Evolutionary conservation across 1,140 invertebrate genomes (phyloP).

Genomic region (Araneus ventricosus): DNA sequence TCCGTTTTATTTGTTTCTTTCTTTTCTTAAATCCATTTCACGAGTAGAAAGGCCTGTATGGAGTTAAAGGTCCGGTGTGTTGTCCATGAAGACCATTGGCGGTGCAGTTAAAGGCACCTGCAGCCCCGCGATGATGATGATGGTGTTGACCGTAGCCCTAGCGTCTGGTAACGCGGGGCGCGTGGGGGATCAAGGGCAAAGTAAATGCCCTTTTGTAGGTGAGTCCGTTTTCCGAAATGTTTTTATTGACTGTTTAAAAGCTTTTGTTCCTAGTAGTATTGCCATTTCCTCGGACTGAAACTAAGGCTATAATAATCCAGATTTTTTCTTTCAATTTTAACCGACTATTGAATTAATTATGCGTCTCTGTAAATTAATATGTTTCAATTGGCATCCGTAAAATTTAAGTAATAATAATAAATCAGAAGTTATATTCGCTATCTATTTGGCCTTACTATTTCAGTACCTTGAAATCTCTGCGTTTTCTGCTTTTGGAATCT

Average conservation of each 20-base stretch:
- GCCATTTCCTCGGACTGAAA: too few species aligned
- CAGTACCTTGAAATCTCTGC: too few species aligned
- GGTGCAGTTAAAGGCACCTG: constrained; percentile 70
- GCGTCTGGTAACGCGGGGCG: background rate
- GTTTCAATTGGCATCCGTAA: too few species aligned
- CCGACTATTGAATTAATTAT: too few species aligned
- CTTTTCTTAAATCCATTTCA: constrained; percentile 63
- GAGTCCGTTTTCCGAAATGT: background rate
- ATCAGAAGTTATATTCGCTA: too few species aligned
- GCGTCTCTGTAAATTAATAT: too few species aligned
- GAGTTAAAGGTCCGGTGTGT: constrained; percentile 61
- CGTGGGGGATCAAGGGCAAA: constrained; percentile 40
- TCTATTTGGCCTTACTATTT: too few species aligned
- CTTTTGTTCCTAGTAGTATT: background rate
- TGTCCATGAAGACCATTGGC: constrained; percentile 48
- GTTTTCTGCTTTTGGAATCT: too few species aligned
- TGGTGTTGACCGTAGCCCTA: constrained; percentile 39
- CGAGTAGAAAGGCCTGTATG: constrained; percentile 51
- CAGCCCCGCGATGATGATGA: constrained; percentile 59
- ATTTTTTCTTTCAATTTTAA: too few species aligned
- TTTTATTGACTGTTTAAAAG: background rate
- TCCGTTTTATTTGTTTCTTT: constrained; percentile 17
- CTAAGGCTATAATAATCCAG: too few species aligned
- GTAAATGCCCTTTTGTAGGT: background rate
- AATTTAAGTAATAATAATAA: too few species aligned